phyloP scores from a whole-genome alignment of 2,888 invertebrate species.

The Pantelozetes paolii region DNA sequence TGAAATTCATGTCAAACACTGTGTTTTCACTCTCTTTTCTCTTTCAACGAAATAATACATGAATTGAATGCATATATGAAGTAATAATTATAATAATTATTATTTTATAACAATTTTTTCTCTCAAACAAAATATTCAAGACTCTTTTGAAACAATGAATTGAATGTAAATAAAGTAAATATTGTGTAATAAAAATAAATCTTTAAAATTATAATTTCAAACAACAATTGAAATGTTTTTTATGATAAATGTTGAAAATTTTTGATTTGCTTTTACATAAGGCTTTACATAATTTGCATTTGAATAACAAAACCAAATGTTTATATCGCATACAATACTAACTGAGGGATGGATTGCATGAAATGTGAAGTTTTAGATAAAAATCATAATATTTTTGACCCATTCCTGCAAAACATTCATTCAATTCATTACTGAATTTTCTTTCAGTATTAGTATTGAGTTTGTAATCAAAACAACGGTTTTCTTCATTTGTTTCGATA shows the following conservation, averaged over 20 bases:
- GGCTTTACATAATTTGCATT: no score
- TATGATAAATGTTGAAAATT: background rate
- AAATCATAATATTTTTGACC: background rate
- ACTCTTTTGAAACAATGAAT: constrained; percentile 6
- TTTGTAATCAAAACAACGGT: background rate
- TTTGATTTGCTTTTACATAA: no score
- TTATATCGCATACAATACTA: background rate
- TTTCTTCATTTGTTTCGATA: background rate
- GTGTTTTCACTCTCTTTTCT: background rate
- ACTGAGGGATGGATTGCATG: background rate
- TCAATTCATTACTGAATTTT: background rate
- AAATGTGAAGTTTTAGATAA: background rate
- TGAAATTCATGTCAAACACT: background rate
- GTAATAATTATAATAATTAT: constrained; percentile 10
- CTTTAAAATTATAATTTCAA: background rate
- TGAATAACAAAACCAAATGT: background rate
- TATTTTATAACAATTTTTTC: background rate
- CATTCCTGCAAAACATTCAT: background rate
- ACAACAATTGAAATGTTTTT: background rate
- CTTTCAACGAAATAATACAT: background rate
- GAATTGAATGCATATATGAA: background rate
- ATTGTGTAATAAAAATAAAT: constrained; percentile 11
- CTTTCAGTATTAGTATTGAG: background rate
- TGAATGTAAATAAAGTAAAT: constrained; percentile 21
- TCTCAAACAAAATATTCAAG: background rate